Percentiles rank a stretch among this genome's conserved stretches.
Evolutionary conservation across 2,888 invertebrate genomes (phyloP).

Genomic region (Digitonthophagus gazella): DNA sequence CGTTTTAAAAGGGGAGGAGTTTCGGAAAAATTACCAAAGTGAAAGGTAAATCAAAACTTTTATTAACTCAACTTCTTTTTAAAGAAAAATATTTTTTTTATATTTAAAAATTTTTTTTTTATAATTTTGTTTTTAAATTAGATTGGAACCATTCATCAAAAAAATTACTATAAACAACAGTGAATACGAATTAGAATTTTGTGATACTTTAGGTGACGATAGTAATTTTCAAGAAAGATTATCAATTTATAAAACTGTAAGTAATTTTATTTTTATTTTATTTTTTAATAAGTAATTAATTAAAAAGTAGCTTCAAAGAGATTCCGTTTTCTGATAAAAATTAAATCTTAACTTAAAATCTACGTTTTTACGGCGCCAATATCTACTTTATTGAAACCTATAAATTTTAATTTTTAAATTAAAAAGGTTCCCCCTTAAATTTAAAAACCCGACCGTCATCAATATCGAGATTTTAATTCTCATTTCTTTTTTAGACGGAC

Average conservation of each 20-base stretch:
- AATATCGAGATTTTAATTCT: too few species aligned
- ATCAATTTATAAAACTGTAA: conserved; percentile 21
- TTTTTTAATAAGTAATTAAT: conserved; percentile 1
- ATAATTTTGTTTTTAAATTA: not conserved
- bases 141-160: conserved; percentile 18
- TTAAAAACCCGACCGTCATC: not conserved
- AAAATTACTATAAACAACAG: conserved; percentile 18
- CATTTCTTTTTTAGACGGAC: conserved; percentile 33
- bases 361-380: too few species aligned
- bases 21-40: conserved; percentile 78
- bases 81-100: not conserved
- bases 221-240: conserved; percentile 6
- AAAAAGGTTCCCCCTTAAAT: too few species aligned
- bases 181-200: conserved; percentile 18
- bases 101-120: too few species aligned
- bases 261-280: not conserved
- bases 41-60: conserved; percentile 72
- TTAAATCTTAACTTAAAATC: not conserved
- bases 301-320: not conserved
- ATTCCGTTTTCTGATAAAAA: not conserved
- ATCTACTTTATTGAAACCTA: too few species aligned
- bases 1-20: conserved; percentile 74
- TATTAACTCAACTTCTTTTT: too few species aligned
- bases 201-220: conserved; percentile 20
- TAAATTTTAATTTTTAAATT: too few species aligned